Percentiles rank a stretch among this genome's conserved stretches.
Conservation (phyloP, 2,113 vertebrate species). For the Gracilinanus agilis region DNA sequence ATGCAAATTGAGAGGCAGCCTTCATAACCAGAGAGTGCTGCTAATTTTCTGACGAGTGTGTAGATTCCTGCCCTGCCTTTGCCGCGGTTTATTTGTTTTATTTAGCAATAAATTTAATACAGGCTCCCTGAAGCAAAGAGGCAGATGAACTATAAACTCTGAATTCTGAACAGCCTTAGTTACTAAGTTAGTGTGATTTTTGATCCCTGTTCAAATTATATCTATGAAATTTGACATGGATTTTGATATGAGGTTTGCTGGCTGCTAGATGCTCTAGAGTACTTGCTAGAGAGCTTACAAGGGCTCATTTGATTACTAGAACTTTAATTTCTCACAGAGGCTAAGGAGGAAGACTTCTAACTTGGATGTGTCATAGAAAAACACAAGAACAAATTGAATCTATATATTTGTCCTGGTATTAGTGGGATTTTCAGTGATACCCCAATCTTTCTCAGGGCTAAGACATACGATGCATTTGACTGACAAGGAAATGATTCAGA, state of each 20-base stretch:
- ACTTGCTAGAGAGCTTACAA: conserved; percentile 71
- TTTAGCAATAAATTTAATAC: conserved; percentile 88
- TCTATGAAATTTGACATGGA: conserved; percentile 80
- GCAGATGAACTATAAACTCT: conserved; percentile 88
- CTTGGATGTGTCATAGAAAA: conserved; percentile 12
- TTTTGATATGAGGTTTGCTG: conserved; percentile 73
- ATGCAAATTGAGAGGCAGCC: conserved; percentile 90
- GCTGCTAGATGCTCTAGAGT: conserved; percentile 70
- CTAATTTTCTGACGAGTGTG: conserved; percentile 85
- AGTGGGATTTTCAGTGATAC: not conserved
- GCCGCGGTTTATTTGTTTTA: conserved; percentile 88
- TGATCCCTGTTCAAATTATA: conserved; percentile 85
- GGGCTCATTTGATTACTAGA: conserved; percentile 65
- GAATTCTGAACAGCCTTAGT: conserved; percentile 85
- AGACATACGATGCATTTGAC: not conserved
- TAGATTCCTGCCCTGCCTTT: conserved; percentile 83
- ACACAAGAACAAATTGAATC: not conserved
- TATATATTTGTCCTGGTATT: not conserved
- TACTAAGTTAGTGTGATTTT: conserved; percentile 78
- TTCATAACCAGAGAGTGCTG: conserved; percentile 82
- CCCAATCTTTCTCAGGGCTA: not conserved
- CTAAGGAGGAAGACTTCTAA: conserved; percentile 56
- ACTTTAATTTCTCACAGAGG: conserved; percentile 70
- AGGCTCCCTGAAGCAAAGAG: conserved; percentile 85
- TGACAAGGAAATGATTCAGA: not conserved